Evolutionary conservation across 2,888 invertebrate species (phyloP), one percentile per base, ranked within the genome.

Genomic region (Clivina fossor): DNA sequence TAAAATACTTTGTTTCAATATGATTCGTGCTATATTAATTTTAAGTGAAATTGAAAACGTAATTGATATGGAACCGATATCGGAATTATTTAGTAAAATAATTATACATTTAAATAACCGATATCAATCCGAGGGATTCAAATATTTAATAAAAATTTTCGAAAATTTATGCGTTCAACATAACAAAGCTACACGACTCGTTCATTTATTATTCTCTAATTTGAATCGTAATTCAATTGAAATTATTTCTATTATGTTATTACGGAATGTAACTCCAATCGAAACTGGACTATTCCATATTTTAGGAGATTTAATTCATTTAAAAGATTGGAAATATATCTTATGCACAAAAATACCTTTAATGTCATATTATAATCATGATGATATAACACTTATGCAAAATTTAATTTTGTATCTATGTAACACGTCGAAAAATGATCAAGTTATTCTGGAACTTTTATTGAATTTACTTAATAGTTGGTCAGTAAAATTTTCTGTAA

Each of bases 301-400:
- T 19, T 74, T 86, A 2, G 80, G 78, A 3, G 70, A 74, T 56
- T 73, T 80, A 2, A 68, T 79, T 4, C 67, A 71, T 1, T 79
- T 74, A 43, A 73, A 76, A 2, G 76, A 81, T 61, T 91, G 90
- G 90, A 79, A 79, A 37, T 84, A 84, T 63, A 79, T 82, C 20
- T 68, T 91, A 0, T 78, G 76, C 61, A 82, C 69, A 60, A 86
- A 80, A 76, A 78, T 82, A 68, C 82, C 80, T 0, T 66, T 85
- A 2, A 74, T 83, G 64, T 77, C 75, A 19, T 76, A 77, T 62
- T 75, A 77, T 37, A 66, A 72, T 1, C 69, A 77, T 24, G 77
- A 78, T 46, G 70, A 76, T 13, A 74, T 78, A 0, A 72, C 68
- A 5, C 68, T 86, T 1, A 71, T 82, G 0, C 76, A 78, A 40